Evolutionary conservation across 2,797 vertebrate genomes (phyloP).

Genomic region (Pangasius sanitwongsei): DNA sequence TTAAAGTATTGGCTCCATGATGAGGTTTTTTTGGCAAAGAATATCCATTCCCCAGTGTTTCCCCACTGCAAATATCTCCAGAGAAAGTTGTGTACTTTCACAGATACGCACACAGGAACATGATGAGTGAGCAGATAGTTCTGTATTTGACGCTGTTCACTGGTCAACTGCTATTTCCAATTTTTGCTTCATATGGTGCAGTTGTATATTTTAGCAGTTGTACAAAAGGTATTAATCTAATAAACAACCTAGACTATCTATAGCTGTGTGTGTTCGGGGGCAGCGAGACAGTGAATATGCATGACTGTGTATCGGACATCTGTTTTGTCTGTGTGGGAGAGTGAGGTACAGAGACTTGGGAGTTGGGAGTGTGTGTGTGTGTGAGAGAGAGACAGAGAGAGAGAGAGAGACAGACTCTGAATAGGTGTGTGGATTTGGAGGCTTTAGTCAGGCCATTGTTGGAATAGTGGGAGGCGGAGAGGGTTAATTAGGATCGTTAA

Average conservation of each 20-base stretch:
- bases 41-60: not conserved
- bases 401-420: not conserved
- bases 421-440: conserved; percentile 52
- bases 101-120: not conserved
- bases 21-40: not conserved
- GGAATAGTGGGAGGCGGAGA: conserved; percentile 51
- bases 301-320: conserved; percentile 25
- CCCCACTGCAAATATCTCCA: not conserved
- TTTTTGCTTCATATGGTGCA: not conserved
- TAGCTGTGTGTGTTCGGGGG: not conserved
- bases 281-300: not conserved
- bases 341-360: conserved; percentile 1
- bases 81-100: not conserved
- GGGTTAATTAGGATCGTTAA: conserved; percentile 66
- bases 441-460: conserved; percentile 50
- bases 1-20: not conserved
- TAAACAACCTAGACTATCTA: not conserved
- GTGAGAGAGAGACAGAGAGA: conserved; percentile 8
- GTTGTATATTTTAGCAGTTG: not conserved
- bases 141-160: not conserved
- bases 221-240: not conserved
- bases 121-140: not conserved
- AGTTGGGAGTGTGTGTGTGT: conserved; percentile 5
- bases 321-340: conserved; percentile 32
- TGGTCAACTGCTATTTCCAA: not conserved